Evolutionary conservation across 1,140 invertebrate genomes (phyloP).

Genomic region (Manduca sexta): DNA sequence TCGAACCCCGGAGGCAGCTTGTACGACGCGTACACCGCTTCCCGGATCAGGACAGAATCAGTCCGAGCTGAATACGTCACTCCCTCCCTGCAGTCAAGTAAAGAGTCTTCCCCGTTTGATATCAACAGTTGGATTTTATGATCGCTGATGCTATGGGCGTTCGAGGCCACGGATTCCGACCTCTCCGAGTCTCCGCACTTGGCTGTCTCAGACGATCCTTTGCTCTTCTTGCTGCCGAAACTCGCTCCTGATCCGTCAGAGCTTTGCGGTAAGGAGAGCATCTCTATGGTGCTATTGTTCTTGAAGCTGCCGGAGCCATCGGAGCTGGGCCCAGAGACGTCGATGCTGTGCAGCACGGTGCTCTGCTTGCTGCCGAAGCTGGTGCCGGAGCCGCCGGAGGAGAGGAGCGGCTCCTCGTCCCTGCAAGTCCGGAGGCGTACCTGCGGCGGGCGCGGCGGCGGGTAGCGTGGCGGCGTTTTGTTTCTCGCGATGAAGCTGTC

Average conservation of each 20-base stretch:
- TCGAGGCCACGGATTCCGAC: slow-evolving; percentile 51
- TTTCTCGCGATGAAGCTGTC: slow-evolving; percentile 93
- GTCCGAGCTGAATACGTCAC: slow-evolving; percentile 62
- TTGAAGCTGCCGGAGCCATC: slow-evolving; percentile 58
- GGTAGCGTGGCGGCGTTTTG: slow-evolving; percentile 94
- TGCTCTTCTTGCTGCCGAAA: slow-evolving; percentile 73
- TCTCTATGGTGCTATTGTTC: slow-evolving; percentile 64
- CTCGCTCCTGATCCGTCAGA: slow-evolving; percentile 70
- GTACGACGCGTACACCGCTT: slow-evolving; percentile 62
- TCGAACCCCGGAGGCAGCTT: slow-evolving; percentile 61
- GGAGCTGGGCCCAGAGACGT: slow-evolving; percentile 52
- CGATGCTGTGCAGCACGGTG: slow-evolving; percentile 46
- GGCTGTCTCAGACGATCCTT: slow-evolving; percentile 68
- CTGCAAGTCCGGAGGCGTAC: slow-evolving; percentile 65
- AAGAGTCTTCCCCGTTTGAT: slow-evolving; percentile 65
- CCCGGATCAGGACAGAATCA: slow-evolving; percentile 66
- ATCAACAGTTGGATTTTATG: slow-evolving; percentile 68
- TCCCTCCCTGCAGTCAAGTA: slow-evolving; percentile 63
- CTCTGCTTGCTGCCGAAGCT: slow-evolving; percentile 64
- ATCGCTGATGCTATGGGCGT: slow-evolving; percentile 51
- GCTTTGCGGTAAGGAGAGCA: slow-evolving; percentile 60
- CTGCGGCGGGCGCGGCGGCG: slow-evolving; percentile 80
- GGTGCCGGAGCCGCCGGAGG: slow-evolving; percentile 59
- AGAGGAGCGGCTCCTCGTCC: slow-evolving; percentile 57
- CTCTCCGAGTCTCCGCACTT: slow-evolving; percentile 58